Evolutionary conservation across 2,113 vertebrate genomes (phyloP).

Genomic region (Coturnix japonica): DNA sequence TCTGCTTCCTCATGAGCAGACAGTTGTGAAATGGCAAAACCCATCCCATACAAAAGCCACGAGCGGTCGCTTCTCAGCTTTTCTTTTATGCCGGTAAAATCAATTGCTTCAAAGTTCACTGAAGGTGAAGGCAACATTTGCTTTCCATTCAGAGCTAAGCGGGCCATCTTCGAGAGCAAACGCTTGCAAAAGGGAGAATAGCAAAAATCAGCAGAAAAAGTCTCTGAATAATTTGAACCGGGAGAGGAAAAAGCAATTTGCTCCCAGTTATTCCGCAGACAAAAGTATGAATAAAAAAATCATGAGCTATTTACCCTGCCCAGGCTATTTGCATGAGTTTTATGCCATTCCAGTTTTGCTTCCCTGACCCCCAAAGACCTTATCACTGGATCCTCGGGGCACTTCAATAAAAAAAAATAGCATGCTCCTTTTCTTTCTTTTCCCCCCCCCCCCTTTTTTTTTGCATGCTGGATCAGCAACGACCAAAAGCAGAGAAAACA

Average conservation of each 20-base stretch:
- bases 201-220: slow-evolving; percentile 63
- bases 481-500: slow-evolving; percentile 25
- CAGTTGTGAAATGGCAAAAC: not conserved
- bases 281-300: slow-evolving; percentile 57
- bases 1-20: not conserved
- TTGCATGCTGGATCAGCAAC: not conserved
- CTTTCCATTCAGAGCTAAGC: slow-evolving; percentile 48
- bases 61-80: slow-evolving; percentile 33
- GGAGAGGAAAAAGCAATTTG: slow-evolving; percentile 61
- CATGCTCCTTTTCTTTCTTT: not conserved
- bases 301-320: slow-evolving; percentile 54
- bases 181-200: not conserved
- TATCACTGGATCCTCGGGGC: not conserved
- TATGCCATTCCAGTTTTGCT: slow-evolving; percentile 25
- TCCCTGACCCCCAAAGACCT: slow-evolving; percentile 22
- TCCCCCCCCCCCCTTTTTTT: not conserved
- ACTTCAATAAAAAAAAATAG: slow-evolving; percentile 1
- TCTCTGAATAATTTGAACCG: slow-evolving; percentile 45
- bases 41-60: not conserved
- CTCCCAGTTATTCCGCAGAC: slow-evolving; percentile 59
- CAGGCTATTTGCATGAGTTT: slow-evolving; percentile 35
- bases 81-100: slow-evolving; percentile 19
- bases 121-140: slow-evolving; percentile 54
- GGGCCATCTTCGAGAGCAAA: not conserved
- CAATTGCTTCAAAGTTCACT: slow-evolving; percentile 50